Conservation (phyloP, 2,888 invertebrate species). For the Lasioglossum marginatum region DNA sequence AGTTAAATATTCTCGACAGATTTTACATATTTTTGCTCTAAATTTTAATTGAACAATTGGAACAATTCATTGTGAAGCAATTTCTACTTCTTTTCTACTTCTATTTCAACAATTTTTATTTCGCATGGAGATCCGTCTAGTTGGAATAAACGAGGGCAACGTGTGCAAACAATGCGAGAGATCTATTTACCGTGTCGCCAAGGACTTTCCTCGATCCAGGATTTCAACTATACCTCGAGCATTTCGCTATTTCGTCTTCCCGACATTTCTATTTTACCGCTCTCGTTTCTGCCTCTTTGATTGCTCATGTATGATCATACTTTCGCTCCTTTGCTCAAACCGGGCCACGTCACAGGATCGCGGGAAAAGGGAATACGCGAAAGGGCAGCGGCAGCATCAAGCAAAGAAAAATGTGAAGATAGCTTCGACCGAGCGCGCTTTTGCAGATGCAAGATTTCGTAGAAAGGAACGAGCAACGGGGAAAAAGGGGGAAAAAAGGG, state of each 20-base stretch:
- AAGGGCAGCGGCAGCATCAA: conserved; percentile 52
- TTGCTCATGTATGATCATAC: conserved; percentile 66
- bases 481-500: conserved; percentile 6
- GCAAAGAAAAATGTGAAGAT: conserved; percentile 64
- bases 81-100: neutral
- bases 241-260: conserved; percentile 18
- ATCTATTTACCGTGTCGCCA: neutral
- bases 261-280: conserved; percentile 61
- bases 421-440: conserved; percentile 37
- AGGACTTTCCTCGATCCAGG: neutral
- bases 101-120: neutral
- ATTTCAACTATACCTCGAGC: conserved; percentile 18
- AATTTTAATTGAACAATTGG: neutral
- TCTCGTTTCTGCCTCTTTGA: conserved; percentile 62
- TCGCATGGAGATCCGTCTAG: neutral
- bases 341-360: conserved; percentile 24
- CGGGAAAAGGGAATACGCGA: conserved; percentile 38
- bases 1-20: too few species aligned
- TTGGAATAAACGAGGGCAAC: too few species aligned
- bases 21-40: too few species aligned
- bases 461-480: conserved; percentile 7
- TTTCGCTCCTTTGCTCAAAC: conserved; percentile 54
- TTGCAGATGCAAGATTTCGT: conserved; percentile 35
- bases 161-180: neutral
- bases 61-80: neutral